Evolutionary conservation across 2,797 vertebrate species (phyloP), one percentile per base, ranked within the genome.

Genomic region (Pelodytes ibericus): DNA sequence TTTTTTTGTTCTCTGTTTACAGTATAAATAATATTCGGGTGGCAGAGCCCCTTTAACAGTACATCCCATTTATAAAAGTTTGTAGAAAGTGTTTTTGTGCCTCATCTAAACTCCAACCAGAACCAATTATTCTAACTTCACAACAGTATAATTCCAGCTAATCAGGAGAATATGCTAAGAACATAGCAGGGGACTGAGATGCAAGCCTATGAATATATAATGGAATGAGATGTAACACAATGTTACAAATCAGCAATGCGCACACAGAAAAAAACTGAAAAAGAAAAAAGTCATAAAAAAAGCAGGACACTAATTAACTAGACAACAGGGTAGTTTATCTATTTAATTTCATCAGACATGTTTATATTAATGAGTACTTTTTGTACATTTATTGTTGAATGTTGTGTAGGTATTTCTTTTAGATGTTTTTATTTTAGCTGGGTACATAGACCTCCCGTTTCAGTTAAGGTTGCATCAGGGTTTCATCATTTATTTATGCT

Each of bases 61-160:
- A n/a, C n/a, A n/a, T n/a, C n/a, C n/a, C n/a, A n/a, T n/a, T n/a
- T n/a, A n/a, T n/a, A n/a, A n/a, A n/a, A n/a, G n/a, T n/a, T n/a
- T n/a, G n/a, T n/a, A n/a, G n/a, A n/a, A n/a, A n/a, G n/a, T n/a
- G n/a, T n/a, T n/a, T n/a, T n/a, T n/a, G n/a, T n/a, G n/a, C n/a
- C n/a, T n/a, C 6, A 36, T 67, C 15, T 66, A 30, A 66, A 67
- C 25, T 74, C 20, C 27, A 75, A 31, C 27, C 51, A 68, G 64
- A 44, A n/a, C 57, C 65, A 75, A 75, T 75, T 67, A 75, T 60
- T 75, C 73, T 75, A 31, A n/a, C 36, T 68, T 65, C 57, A 33
- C 29, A 68, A 44, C 56, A 58, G 26, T 51, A 60, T n/a, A n/a
- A 60, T 66, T 49, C 51, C 26, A 18, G 39, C 64, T 68, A 75